Conservation (phyloP, 2,888 invertebrate genomes). For the Parelbella ahira region DNA sequence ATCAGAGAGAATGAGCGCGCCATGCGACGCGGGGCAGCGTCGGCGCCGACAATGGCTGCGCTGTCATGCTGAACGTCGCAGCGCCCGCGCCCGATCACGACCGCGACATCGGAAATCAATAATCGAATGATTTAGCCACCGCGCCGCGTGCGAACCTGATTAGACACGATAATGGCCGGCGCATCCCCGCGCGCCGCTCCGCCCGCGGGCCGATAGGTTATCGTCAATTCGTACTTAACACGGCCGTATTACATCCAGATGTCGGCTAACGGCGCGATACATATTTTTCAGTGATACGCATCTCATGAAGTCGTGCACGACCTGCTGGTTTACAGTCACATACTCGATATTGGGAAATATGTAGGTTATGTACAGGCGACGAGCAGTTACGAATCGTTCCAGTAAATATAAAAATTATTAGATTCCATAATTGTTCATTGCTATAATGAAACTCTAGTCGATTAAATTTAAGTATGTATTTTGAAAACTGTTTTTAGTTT, state of each 20-base stretch:
- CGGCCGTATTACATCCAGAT: conserved; percentile 60
- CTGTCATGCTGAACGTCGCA: conserved; percentile 69
- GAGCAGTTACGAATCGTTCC: too few relatives aligned
- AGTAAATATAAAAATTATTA: too few relatives aligned
- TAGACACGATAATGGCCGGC: conserved; percentile 74
- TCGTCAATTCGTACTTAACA: conserved; percentile 57
- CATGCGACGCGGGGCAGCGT: conserved; percentile 49
- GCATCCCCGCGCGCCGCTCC: conserved; percentile 49
- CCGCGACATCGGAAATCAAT: conserved; percentile 80
- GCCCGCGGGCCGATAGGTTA: conserved; percentile 68
- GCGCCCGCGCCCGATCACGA: conserved; percentile 74
- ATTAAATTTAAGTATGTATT: too few relatives aligned
- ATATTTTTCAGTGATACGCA: conserved; percentile 68
- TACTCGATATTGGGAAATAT: too few relatives aligned
- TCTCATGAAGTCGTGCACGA: conserved; percentile 61
- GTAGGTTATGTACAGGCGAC: too few relatives aligned
- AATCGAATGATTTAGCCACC: conserved; percentile 80
- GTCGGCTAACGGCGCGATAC: conserved; percentile 63
- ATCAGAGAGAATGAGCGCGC: conserved; percentile 68
- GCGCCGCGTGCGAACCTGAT: conserved; percentile 80
- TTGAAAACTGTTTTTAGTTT: too few relatives aligned
- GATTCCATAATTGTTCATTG: too few relatives aligned
- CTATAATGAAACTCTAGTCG: too few relatives aligned
- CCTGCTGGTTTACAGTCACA: conserved; percentile 59
- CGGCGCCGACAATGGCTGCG: conserved; percentile 67